phyloP scores from a whole-genome alignment of 2,797 vertebrate species.

The Gymnoscopelus microlampas region DNA sequence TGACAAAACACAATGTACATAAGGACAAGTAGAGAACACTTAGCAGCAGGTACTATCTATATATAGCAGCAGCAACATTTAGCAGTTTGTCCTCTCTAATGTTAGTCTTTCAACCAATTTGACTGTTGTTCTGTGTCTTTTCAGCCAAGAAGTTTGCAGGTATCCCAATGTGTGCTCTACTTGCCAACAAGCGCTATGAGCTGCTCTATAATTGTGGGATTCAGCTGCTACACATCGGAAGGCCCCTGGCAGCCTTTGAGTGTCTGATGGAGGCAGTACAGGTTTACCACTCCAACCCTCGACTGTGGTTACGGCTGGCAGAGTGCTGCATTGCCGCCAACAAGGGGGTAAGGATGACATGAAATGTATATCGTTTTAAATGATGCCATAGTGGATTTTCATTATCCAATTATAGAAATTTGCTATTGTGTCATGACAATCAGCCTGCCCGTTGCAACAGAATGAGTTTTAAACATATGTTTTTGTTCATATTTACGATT shows the following conservation, averaged over 20 bases:
- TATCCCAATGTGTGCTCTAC: constrained; percentile 94
- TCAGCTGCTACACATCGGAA: constrained; percentile 93
- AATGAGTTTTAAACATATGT: too few relatives aligned
- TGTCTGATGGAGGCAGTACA: constrained; percentile 97
- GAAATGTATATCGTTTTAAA: too few relatives aligned
- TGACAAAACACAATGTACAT: too few relatives aligned
- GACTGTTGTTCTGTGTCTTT: constrained; percentile 31
- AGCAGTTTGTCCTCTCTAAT: background rate
- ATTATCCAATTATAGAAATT: background rate
- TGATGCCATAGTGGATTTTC: background rate
- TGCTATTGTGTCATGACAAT: too few relatives aligned
- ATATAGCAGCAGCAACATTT: too few relatives aligned
- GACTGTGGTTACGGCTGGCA: constrained; percentile 94
- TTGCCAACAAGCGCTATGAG: constrained; percentile 97
- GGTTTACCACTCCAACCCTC: constrained; percentile 97
- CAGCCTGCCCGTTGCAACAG: too few relatives aligned
- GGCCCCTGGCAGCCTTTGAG: constrained; percentile 95
- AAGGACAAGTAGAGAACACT: too few relatives aligned
- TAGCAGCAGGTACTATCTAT: too few relatives aligned
- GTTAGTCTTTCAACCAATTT: background rate
- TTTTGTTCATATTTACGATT: too few relatives aligned
- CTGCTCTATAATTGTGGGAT: constrained; percentile 97
- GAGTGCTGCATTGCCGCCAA: constrained; percentile 98
- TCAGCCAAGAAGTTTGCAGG: constrained; percentile 92
- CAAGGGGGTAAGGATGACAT: constrained; percentile 85